A percentile compares a stretch with the other conserved stretches of the same genome.
These are phyloP conservation scores for Hirtodrosophila confusa DNA, from an alignment of 2,888 invertebrate genomes.

Conservation along the genomic window DNA sequence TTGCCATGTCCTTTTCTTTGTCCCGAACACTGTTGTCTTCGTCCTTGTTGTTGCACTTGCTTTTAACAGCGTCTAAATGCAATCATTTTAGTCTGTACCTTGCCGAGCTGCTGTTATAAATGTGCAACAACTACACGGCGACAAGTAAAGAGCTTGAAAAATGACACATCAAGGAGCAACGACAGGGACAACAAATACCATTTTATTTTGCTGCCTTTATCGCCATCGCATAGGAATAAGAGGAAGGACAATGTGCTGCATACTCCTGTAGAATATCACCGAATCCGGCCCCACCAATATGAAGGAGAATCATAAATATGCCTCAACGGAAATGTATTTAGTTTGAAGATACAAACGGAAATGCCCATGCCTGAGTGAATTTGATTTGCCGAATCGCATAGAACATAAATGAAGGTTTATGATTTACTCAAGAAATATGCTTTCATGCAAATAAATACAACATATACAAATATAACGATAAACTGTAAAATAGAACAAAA, in stretches of 20 bases:
- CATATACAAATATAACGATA: slow-evolving; percentile 11
- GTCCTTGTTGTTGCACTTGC: slow-evolving; percentile 18
- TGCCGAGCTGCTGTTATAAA: slow-evolving; percentile 57
- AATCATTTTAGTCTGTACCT: slow-evolving; percentile 67
- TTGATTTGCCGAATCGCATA: slow-evolving; percentile 49
- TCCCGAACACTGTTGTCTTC: slow-evolving; percentile 23
- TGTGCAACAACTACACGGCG: slow-evolving; percentile 66
- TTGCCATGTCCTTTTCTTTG: background rate
- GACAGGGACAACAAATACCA: slow-evolving; percentile 34
- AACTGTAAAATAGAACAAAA: slow-evolving; percentile 8
- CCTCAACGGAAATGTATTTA: slow-evolving; percentile 66
- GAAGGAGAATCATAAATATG: slow-evolving; percentile 43
- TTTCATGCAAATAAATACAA: slow-evolving; percentile 16
- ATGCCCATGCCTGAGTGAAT: slow-evolving; percentile 54
- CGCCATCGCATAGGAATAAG: slow-evolving; percentile 35
- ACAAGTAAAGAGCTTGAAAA: slow-evolving; percentile 69
- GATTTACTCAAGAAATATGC: slow-evolving; percentile 28
- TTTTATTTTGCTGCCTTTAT: slow-evolving; percentile 38
- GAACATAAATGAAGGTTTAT: slow-evolving; percentile 22
- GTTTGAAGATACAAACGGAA: slow-evolving; percentile 55
- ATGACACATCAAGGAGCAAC: slow-evolving; percentile 66
- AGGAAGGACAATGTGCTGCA: slow-evolving; percentile 14
- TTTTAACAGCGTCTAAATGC: slow-evolving; percentile 55
- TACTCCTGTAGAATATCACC: background rate
- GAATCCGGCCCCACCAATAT: slow-evolving; percentile 8